phyloP scores from a whole-genome alignment of 2,113 vertebrate species.

The Grantiella picta region DNA sequence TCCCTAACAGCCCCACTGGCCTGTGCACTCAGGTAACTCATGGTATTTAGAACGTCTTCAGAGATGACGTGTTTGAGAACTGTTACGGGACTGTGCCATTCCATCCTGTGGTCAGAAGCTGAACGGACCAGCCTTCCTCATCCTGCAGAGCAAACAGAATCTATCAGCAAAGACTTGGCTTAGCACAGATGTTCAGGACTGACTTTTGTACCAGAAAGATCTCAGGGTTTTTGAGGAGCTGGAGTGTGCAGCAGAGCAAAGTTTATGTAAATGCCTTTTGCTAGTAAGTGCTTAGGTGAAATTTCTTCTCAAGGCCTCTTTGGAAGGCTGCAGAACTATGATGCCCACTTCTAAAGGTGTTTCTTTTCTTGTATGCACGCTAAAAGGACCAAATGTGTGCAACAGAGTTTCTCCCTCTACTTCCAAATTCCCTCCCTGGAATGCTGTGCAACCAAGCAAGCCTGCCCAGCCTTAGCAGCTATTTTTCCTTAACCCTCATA shows the following conservation, averaged over 20 bases:
- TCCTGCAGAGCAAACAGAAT: background rate
- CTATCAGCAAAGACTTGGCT: background rate
- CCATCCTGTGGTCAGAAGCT: fast-evolving
- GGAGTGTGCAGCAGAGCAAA: background rate
- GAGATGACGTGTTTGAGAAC: background rate
- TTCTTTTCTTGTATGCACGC: background rate
- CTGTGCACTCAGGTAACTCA: fast-evolving
- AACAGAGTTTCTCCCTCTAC: background rate
- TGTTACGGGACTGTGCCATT: fast-evolving
- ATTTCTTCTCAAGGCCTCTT: background rate
- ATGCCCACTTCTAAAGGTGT: background rate
- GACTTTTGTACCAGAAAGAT: background rate
- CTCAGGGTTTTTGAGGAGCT: background rate
- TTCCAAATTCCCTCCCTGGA: background rate
- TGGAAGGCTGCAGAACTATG: background rate
- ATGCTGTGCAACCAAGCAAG: background rate
- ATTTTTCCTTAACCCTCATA: conserved; percentile 3
- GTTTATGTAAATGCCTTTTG: background rate
- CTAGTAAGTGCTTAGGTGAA: background rate
- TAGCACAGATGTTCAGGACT: background rate
- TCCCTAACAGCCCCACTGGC: background rate
- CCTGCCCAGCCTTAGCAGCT: background rate
- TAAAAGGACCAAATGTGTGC: background rate
- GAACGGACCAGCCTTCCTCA: background rate
- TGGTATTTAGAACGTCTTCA: background rate